Evolutionary conservation across 2,888 invertebrate genomes (phyloP).

Genomic region (Octodonta nipae): DNA sequence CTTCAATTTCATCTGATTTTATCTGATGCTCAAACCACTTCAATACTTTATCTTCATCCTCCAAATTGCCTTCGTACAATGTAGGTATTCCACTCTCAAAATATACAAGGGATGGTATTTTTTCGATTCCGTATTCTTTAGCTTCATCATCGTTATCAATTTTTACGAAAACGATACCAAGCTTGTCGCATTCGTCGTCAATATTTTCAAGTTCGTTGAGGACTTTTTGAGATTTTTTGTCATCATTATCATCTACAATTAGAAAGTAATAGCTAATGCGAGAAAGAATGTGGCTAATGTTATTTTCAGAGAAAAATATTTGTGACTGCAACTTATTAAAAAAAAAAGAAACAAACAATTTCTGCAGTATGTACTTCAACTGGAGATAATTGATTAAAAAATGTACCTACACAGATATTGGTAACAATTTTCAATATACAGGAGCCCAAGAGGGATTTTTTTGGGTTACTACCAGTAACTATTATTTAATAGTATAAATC

Average conservation of each 20-base stretch:
- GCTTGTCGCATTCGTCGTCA: constrained; percentile 80
- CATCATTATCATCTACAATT: constrained; percentile 70
- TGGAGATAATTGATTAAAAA: too few species aligned
- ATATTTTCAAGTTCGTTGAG: constrained; percentile 84
- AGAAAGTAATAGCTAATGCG: too few species aligned
- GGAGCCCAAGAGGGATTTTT: too few species aligned
- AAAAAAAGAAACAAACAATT: too few species aligned
- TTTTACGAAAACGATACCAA: constrained; percentile 83
- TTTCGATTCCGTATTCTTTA: constrained; percentile 79
- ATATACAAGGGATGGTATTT: constrained; percentile 73
- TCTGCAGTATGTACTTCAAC: too few species aligned
- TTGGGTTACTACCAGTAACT: too few species aligned
- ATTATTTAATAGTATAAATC: too few species aligned
- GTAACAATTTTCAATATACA: too few species aligned
- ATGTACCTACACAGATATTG: too few species aligned
- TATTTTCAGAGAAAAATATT: too few species aligned
- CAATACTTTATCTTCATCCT: constrained; percentile 78
- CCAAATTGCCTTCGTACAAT: constrained; percentile 69
- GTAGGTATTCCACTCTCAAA: constrained; percentile 63
- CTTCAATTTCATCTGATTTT: constrained; percentile 83
- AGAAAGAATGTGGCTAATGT: too few species aligned
- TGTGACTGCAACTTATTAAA: too few species aligned
- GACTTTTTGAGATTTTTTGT: constrained; percentile 71
- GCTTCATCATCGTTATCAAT: constrained; percentile 84
- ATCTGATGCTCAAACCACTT: constrained; percentile 76